Evolutionary conservation across 2,113 vertebrate genomes (phyloP), one percentile per base, ranked within the genome.

Genomic region (Castor canadensis): DNA sequence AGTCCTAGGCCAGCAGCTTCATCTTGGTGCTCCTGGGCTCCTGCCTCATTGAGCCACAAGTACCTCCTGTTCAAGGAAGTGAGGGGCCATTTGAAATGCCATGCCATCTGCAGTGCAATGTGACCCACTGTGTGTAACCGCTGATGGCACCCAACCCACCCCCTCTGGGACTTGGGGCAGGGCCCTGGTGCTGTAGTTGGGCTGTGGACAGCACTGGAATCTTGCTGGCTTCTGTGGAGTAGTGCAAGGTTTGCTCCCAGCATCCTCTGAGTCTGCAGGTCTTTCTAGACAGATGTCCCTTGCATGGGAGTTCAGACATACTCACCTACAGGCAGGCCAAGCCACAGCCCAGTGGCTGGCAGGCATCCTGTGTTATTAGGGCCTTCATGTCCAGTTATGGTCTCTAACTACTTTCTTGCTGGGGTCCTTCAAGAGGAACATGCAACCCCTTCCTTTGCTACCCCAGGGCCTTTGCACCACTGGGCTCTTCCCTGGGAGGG

Each of bases 81-180:
- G 3, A 26, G 38, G 35, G 20, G 67, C 24, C 19, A 32, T 10
- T 26, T 16, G 81, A 66, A 62, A 22, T 47, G 58, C 32, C 35
- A 24, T 49, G 6, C 9, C n/a, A n/a, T 7, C 54, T 35, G 8
- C 43, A n/a, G n/a, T 13, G 16, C 3, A 45, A 64, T 3, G 3
- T 4, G 9, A 26, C 24, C 32, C 47, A 22, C 10, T 7, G 3
- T 56, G 69, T 35, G 6, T 19, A 5, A 47, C 43, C 6, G 11
- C 30, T 19, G 5, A 4, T 3, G 47, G 43, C 5, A 10, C 58
- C 49, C 45, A 11, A 32, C 0, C 12, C 19, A 6, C 4, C 45
- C 20, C 8, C 56, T 47, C 66, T 58, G 56, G 56, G 38, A 45
- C 38, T 19, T 62, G 24, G 88, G 52, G 45, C 7, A 24, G 87